Conservation (phyloP, 1,140 invertebrate species). For the Andrena cerasifolii region DNA sequence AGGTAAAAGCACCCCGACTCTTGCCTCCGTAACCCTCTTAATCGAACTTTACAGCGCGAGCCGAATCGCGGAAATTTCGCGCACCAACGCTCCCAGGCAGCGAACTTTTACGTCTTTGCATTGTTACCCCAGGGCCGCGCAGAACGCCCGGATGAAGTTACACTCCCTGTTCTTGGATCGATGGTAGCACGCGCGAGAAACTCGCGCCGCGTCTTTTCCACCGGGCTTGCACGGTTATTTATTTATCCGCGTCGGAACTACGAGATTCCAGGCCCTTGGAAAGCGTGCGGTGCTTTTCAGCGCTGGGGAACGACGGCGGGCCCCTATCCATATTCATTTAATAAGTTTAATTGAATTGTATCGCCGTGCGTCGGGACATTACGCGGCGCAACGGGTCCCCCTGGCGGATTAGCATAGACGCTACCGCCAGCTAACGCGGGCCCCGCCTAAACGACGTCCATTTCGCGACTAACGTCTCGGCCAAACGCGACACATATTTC, state of each 20-base stretch:
- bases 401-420: slow-evolving; percentile 7
- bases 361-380: not conserved
- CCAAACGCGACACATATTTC: not conserved
- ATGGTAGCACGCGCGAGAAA: not conserved
- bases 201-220: not conserved
- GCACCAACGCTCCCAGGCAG: not conserved
- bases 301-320: no score
- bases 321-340: slow-evolving; percentile 2
- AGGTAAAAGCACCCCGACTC: not conserved
- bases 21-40: not conserved
- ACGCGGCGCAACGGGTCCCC: not conserved
- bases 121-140: not conserved
- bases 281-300: no score
- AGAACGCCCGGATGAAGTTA: not conserved
- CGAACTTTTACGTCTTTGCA: not conserved
- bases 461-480: not conserved
- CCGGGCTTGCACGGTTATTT: no score
- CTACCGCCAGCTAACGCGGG: not conserved
- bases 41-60: slow-evolving; percentile 9
- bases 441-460: not conserved
- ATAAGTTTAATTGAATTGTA: slow-evolving; percentile 22
- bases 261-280: no score
- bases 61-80: not conserved
- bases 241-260: no score
- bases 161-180: not conserved